A percentile compares a stretch with the other conserved stretches of the same genome.
phyloP scores from a whole-genome alignment of 2,797 vertebrate species.

The Onychomys leucogaster region DNA sequence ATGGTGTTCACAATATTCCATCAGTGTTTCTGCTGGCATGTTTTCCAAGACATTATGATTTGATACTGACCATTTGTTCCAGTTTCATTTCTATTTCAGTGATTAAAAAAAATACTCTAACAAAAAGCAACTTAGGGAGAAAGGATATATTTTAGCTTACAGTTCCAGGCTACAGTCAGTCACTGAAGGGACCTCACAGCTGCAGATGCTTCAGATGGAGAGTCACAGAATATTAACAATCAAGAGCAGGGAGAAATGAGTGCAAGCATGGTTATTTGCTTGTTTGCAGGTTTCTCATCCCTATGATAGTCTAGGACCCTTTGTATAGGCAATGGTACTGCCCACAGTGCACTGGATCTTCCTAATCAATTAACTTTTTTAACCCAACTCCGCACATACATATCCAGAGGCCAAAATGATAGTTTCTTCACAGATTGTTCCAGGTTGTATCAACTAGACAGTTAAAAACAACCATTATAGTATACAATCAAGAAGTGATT shows the following conservation, averaged over 20 bases:
- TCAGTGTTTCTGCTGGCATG: not conserved
- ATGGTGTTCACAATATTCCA: not conserved
- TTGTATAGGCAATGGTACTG: not conserved
- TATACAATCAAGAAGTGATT: not conserved
- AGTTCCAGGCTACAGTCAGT: not conserved
- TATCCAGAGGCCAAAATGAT: not conserved
- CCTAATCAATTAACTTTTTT: not conserved
- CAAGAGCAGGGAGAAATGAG: not conserved
- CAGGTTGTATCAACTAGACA: not conserved
- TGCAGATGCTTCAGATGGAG: not conserved
- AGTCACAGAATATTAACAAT: not conserved
- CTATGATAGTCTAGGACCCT: not conserved
- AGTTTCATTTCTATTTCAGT: not conserved
- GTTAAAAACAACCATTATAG: not conserved
- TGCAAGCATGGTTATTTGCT: not conserved
- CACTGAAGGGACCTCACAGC: not conserved
- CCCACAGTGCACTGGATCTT: not conserved
- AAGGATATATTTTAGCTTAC: not conserved
- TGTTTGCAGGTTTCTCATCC: not conserved
- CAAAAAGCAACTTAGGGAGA: not conserved
- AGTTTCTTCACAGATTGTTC: not conserved
- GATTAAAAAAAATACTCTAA: not conserved
- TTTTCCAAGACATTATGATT: not conserved
- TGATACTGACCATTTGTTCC: not conserved
- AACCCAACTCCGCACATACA: too few species aligned